phyloP scores from a whole-genome alignment of 2,797 vertebrate species.

The Aplochiton taeniatus region DNA sequence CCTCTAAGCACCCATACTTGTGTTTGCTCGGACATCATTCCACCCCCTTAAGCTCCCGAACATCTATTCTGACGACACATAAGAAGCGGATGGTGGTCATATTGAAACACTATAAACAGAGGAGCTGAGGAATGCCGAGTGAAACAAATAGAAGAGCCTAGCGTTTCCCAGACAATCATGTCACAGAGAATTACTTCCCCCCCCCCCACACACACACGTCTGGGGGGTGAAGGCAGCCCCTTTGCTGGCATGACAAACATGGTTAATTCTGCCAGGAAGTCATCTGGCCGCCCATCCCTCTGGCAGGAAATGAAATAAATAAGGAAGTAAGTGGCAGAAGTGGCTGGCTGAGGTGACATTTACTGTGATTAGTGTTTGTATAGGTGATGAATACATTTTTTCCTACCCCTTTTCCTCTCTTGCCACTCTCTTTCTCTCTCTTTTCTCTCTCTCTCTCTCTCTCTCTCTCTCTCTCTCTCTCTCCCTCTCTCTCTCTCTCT shows the following conservation, averaged over 20 bases:
- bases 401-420: slow-evolving; percentile 28
- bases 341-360: slow-evolving; percentile 63
- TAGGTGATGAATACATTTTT: slow-evolving; percentile 55
- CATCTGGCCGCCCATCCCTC: slow-evolving; percentile 45
- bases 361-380: slow-evolving; percentile 65
- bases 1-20: neutral
- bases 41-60: no score
- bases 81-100: no score
- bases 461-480: slow-evolving; percentile 16
- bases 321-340: slow-evolving; percentile 51
- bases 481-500: slow-evolving; percentile 3
- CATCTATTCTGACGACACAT: no score
- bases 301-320: slow-evolving; percentile 63
- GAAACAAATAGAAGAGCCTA: slow-evolving; percentile 7
- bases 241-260: slow-evolving; percentile 51
- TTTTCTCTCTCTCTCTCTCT: slow-evolving; percentile 19
- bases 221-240: slow-evolving; percentile 35
- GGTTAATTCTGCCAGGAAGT: slow-evolving; percentile 58
- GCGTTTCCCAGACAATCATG: slow-evolving; percentile 25
- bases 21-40: no score
- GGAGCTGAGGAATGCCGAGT: neutral
- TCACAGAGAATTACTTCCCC: slow-evolving; percentile 8
- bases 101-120: no score
- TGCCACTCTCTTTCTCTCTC: neutral
- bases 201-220: slow-evolving; percentile 6